phyloP scores from a whole-genome alignment of 2,888 invertebrate species.

The Drosophila heteroneura region DNA sequence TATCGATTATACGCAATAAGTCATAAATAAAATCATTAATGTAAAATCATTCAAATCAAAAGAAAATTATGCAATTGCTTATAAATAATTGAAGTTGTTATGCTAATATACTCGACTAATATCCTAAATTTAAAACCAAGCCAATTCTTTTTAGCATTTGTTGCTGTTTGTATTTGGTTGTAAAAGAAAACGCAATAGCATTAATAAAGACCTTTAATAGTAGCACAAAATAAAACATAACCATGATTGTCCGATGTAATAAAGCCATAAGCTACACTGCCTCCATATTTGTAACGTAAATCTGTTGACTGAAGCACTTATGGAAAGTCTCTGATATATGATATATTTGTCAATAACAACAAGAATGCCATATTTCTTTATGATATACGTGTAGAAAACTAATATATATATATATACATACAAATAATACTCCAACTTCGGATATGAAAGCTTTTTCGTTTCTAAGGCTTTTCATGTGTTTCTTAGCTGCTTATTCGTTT shows the following conservation, averaged over 20 bases:
- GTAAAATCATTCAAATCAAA: not conserved
- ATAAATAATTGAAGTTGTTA: not conserved
- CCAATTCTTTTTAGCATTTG: not conserved
- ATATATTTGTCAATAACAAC: not conserved
- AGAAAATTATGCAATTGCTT: not conserved
- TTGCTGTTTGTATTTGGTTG: not conserved
- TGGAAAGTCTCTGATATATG: not conserved
- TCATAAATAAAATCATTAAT: not conserved
- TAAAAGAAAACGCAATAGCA: not conserved
- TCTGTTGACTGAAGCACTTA: slow-evolving; percentile 8
- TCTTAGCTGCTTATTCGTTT: slow-evolving; percentile 28
- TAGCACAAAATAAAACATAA: not conserved
- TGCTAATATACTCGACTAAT: too few species aligned
- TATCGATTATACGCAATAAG: not conserved
- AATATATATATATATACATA: not conserved
- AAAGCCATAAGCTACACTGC: not conserved
- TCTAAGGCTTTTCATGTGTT: slow-evolving; percentile 16
- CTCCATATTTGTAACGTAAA: slow-evolving; percentile 5
- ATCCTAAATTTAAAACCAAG: not conserved
- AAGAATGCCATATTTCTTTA: not conserved
- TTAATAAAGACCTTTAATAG: not conserved
- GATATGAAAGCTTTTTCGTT: slow-evolving; percentile 20
- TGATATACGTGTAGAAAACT: slow-evolving; percentile 3
- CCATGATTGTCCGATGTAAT: not conserved
- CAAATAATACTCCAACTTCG: slow-evolving; percentile 11